Evolutionary conservation across 2,797 vertebrate genomes (phyloP), one percentile per base, ranked within the genome.

Genomic region (Lutjanus campechanus): DNA sequence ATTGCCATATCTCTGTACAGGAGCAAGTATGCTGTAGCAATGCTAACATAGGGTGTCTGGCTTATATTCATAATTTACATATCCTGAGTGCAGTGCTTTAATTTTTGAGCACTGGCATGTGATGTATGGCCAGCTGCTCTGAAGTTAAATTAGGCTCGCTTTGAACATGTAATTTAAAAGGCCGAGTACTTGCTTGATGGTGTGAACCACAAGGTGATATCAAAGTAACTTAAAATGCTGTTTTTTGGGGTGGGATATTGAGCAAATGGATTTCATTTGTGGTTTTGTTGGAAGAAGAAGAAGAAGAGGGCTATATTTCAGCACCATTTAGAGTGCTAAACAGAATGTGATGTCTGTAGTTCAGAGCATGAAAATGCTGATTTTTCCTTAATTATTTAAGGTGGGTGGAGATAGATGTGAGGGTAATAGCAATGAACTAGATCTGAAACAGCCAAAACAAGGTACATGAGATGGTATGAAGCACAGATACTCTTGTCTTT

Each of bases 1-100:
- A 47, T 59, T 70, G 47, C 60, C 12, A 63, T 68, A 49, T 62
- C 13, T 73, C 61, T 56, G 44, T 55, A 54, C 49, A 58, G 55
- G 20, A 64, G n/a, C 8, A 16, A 56, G 17, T 71, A 50, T 83
- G 58, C 29, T 72, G 69, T 62, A 69, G 73, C 20, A 49, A 8
- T 68, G 62, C 53, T 61, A 69, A 79, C 56, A 76, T 82, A 49
- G 56, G 56, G 19, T 73, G 51, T 83, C 78, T 83, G 62, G 59
- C 19, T 79, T 82, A 77, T 79, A 86, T 91, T 81, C 70, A 89
- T 84, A 77, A 90, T 93, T 89, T 84, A 82, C 77, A 85, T 80
- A 73, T 76, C 41, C 77, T 80, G 75, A 85, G 73, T 87, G 83
- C 69, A 77, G 54, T 68, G 75, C 75, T 89, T 88, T 84, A 66